Percentiles rank a stretch among this genome's conserved stretches.
Evolutionary conservation across 2,797 vertebrate species (phyloP).

Genomic region (Poeciliopsis infans): DNA sequence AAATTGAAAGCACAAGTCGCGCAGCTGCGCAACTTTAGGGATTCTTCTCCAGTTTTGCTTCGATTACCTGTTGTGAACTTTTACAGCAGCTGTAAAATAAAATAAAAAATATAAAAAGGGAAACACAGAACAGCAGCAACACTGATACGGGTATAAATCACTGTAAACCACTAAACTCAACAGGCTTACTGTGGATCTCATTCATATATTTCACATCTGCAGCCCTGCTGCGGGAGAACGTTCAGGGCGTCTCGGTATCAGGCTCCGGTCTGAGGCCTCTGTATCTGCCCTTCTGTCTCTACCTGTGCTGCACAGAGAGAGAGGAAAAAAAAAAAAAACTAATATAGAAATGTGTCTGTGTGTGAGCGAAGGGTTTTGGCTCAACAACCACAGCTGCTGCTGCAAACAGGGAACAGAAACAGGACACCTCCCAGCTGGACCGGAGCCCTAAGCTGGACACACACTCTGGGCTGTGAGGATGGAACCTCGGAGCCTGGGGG

Average conservation of each 20-base stretch:
- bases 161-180: conserved; percentile 38
- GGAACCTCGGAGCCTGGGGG: conserved; percentile 24
- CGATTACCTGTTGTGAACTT: conserved; percentile 44
- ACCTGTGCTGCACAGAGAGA: conserved; percentile 10
- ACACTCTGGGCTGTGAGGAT: conserved; percentile 39
- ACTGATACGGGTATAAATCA: conserved; percentile 53
- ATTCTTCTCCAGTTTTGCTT: conserved; percentile 16
- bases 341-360: conserved; percentile 2
- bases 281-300: conserved; percentile 17
- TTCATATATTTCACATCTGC: conserved; percentile 50
- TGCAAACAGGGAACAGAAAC: conserved; percentile 44
- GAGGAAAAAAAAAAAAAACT: conserved; percentile 17
- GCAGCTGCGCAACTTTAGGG: conserved; percentile 5
- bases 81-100: conserved; percentile 42
- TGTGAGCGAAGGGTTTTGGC: conserved; percentile 62
- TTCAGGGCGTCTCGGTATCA: conserved; percentile 20
- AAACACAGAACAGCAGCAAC: conserved; percentile 12
- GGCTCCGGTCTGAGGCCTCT: neutral
- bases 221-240: conserved; percentile 23
- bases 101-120: neutral
- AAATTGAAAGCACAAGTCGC: conserved; percentile 18
- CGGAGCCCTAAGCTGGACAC: conserved; percentile 45
- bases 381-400: conserved; percentile 50
- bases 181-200: conserved; percentile 49
- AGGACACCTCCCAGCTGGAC: conserved; percentile 55